Conservation (phyloP, 1,140 invertebrate species). For the Macrosteles quadrilineatus region DNA sequence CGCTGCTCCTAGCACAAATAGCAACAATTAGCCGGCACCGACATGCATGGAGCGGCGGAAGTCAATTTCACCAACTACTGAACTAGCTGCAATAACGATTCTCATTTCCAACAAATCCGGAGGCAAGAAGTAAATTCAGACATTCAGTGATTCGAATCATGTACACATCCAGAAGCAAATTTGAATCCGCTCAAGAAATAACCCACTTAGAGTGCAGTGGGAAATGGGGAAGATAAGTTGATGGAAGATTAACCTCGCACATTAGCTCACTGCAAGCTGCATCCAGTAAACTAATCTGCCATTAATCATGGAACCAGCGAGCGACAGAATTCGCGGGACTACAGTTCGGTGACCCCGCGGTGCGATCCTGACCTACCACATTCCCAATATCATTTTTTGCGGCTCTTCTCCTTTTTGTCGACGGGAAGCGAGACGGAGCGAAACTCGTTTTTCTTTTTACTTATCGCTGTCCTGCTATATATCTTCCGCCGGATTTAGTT, state of each 20-base stretch:
- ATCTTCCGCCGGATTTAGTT: conserved; percentile 16
- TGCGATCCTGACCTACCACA: conserved; percentile 4
- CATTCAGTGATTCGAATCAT: too few relatives aligned
- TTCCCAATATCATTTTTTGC: conserved; percentile 15
- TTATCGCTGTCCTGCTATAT: conserved; percentile 16
- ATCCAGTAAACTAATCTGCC: conserved; percentile 10
- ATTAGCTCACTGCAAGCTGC: not conserved
- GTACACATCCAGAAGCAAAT: too few relatives aligned
- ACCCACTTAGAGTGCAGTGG: not conserved
- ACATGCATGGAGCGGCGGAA: too few relatives aligned
- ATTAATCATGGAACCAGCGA: not conserved
- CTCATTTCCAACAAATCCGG: too few relatives aligned
- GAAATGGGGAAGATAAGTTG: not conserved
- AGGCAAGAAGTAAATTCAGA: too few relatives aligned
- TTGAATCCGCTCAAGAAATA: too few relatives aligned
- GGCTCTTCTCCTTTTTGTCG: not conserved
- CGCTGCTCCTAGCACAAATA: too few relatives aligned
- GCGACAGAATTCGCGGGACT: conserved; percentile 2
- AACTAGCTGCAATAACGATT: too few relatives aligned
- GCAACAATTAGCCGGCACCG: too few relatives aligned
- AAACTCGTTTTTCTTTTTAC: conserved; percentile 11
- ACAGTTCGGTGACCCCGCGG: not conserved
- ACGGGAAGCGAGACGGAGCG: conserved; percentile 9
- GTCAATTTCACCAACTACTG: too few relatives aligned
- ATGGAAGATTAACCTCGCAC: not conserved